These are phyloP conservation scores for Aphelenchoides avenae DNA, from an alignment of 1,140 invertebrate genomes.

Conservation along the genomic window DNA sequence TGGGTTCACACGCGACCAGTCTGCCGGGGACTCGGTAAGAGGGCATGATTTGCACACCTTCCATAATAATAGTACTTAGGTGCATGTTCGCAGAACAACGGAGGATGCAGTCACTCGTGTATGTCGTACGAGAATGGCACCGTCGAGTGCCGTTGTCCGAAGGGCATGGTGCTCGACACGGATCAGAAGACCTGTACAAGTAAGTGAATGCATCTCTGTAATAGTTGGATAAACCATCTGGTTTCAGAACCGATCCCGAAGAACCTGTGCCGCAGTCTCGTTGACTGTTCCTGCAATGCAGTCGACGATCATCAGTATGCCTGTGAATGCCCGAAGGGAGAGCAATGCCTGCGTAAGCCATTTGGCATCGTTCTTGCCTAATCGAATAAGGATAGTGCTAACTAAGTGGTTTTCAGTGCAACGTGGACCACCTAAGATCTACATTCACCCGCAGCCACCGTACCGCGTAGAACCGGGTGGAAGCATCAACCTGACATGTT, in stretches of 20 bases:
- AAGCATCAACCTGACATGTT: conserved; percentile 56
- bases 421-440: conserved; percentile 55
- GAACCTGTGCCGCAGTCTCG: conserved; percentile 51
- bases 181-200: conserved; percentile 56
- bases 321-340: conserved; percentile 43
- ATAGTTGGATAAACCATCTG: conserved; percentile 2
- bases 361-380: too few relatives aligned
- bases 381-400: conserved; percentile 11
- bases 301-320: conserved; percentile 52
- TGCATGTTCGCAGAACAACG: conserved; percentile 51
- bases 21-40: conserved; percentile 46
- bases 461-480: conserved; percentile 50
- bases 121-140: conserved; percentile 49
- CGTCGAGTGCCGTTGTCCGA: conserved; percentile 55
- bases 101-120: conserved; percentile 57
- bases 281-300: conserved; percentile 49
- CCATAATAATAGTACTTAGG: conserved; percentile 31
- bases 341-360: conserved; percentile 52
- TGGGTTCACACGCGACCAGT: conserved; percentile 55
- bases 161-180: conserved; percentile 49
- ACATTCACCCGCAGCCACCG: conserved; percentile 51
- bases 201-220: conserved; percentile 26
- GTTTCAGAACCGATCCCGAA: conserved; percentile 55
- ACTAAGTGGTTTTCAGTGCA: conserved; percentile 32
- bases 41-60: not conserved